Percentiles rank a stretch among this genome's conserved stretches.
Evolutionary conservation across 1,140 invertebrate genomes (phyloP).

Genomic region (Antheraea mylitta): DNA sequence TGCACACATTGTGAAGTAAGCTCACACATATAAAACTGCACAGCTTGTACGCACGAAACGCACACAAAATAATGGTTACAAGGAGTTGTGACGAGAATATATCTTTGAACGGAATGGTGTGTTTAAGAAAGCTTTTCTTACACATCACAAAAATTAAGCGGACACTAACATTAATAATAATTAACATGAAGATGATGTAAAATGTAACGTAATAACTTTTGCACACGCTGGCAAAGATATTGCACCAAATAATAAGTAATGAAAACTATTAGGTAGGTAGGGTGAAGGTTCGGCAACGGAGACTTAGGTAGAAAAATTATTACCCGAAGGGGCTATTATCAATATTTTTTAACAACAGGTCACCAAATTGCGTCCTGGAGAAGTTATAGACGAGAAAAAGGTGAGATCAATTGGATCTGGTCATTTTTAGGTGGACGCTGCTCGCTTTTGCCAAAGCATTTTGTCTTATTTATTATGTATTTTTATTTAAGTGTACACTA

Average conservation of each 20-base stretch:
- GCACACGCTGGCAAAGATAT: slow-evolving; percentile 57
- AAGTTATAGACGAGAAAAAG: slow-evolving; percentile 95
- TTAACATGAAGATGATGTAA: slow-evolving; percentile 61
- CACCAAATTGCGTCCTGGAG: slow-evolving; percentile 92
- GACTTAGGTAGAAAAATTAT: slow-evolving; percentile 50
- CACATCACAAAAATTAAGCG: slow-evolving; percentile 36
- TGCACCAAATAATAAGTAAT: slow-evolving; percentile 42
- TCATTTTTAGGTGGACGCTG: slow-evolving; percentile 72
- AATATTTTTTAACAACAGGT: slow-evolving; percentile 76
- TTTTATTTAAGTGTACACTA: slow-evolving; percentile 27
- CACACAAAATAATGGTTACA: slow-evolving; percentile 62
- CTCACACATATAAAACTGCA: slow-evolving; percentile 69
- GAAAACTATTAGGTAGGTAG: slow-evolving; percentile 41
- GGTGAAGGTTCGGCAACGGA: slow-evolving; percentile 69
- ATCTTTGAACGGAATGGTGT: slow-evolving; percentile 40
- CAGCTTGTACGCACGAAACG: slow-evolving; percentile 71
- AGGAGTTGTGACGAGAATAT: slow-evolving; percentile 33
- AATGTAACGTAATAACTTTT: slow-evolving; percentile 65
- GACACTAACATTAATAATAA: slow-evolving; percentile 58
- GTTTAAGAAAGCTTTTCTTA: slow-evolving; percentile 43
- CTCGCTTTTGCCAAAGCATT: slow-evolving; percentile 77
- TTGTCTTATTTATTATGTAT: slow-evolving; percentile 52
- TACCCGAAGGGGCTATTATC: slow-evolving; percentile 57
- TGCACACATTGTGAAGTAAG: slow-evolving; percentile 68
- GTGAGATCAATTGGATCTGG: slow-evolving; percentile 84